Conservation (phyloP, 35 echinoderm and acorn worm genomes). For the Nesometra sesokonis region DNA sequence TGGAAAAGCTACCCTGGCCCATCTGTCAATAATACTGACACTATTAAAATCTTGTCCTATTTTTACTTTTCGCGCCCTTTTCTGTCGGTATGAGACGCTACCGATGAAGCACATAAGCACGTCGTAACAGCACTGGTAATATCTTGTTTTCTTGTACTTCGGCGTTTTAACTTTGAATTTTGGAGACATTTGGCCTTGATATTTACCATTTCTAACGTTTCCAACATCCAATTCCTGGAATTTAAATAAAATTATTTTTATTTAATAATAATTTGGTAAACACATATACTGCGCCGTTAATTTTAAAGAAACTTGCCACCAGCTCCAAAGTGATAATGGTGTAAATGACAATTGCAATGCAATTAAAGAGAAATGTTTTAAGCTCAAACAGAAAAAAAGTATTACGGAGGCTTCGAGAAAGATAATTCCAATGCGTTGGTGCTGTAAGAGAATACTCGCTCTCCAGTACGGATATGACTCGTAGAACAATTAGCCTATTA, state of each 20-base stretch:
- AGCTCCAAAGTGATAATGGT: no score
- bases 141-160: neutral
- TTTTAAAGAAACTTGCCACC: no score
- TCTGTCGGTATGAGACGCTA: slow-evolving; percentile 50
- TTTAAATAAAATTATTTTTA: neutral
- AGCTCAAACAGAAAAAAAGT: no score
- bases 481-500: no score
- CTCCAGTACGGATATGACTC: no score
- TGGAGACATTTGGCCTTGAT: neutral
- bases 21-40: slow-evolving; percentile 82
- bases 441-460: no score
- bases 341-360: no score
- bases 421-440: no score
- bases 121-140: slow-evolving; percentile 35
- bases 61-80: slow-evolving; percentile 32
- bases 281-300: neutral
- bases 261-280: neutral
- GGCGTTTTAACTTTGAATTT: slow-evolving; percentile 34
- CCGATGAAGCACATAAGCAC: slow-evolving; percentile 62
- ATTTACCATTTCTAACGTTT: neutral
- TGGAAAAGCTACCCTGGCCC: slow-evolving; percentile 52
- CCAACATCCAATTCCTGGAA: neutral
- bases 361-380: no score
- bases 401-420: no score
- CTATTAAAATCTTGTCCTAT: slow-evolving; percentile 70